Base-by-base conservation (phyloP, 2,888 invertebrate species). In the Drepana falcataria region DNA sequence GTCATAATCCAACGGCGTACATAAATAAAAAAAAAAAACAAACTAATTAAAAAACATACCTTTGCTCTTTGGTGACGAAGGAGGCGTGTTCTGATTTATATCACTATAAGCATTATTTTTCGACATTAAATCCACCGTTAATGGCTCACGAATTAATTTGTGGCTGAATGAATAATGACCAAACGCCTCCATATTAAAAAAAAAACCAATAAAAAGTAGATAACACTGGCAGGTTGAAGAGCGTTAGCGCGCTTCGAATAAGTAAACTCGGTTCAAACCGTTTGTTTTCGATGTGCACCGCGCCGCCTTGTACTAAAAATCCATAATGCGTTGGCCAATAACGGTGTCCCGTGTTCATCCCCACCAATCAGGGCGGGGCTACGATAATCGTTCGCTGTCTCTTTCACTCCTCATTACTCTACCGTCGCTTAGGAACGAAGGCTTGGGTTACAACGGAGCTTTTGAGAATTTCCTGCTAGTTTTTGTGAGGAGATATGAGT, bases 251-350 rank as follows among this genome's bases (percentile, higher is more conserved):
- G 70, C 67, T 72, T 67, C 73, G 75, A 81, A 84, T 81, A 77
- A 76, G 75, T 77, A 68, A 85, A 84, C 82, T 85, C 81, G 85
- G 66, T 69, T 61, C 65, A 64, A 73, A 73, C 75, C 79, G 73
- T 77, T 74, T 73, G 78, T 79, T 81, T 75, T 78, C 74, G 71
- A 69, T 71, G 58, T 65, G 62, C 67, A 64, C 40, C 40, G 61
- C 64, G 61, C 69, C 78, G 78, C 77, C 77, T 81, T 67, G 63
- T 67, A 80, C 81, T 83, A 85, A 88, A 88, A 90, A 88, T 89
- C 89, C 77, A 88, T 88, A 90, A 88, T 81, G 75, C 73, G 69
- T 65, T 75, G 68, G 66, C 90, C 90, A 88, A 89, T 90, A 81
- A 86, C 82, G 79, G 61, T 59, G 67, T 73, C 63, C 68, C 64